Base-by-base conservation (phyloP, 2,888 invertebrate genomes). In the Andrena haemorrhoa region DNA sequence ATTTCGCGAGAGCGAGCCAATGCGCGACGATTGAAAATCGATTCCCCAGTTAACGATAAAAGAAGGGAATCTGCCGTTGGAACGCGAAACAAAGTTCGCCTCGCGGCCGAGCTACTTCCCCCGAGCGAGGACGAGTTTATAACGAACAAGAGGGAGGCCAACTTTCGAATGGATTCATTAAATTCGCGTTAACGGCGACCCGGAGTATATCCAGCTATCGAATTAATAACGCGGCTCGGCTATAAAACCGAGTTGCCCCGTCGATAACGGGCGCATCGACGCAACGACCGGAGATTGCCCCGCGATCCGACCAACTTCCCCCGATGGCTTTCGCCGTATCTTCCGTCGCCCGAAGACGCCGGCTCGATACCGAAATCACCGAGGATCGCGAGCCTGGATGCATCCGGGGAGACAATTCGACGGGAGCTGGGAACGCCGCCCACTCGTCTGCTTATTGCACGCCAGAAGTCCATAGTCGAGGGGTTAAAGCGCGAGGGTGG, bases 381-480 rank as follows among this genome's bases (percentile, higher is more conserved):
- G 8, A 29, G 60, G 20, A 63, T 41, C 41, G 41, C 35, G 56
- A 60, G 58, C 61, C 68, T 78, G 66, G 73, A 56, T 33, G 53
- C 26, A 53, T 23, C 5, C 41, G 33, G 51, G 33, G 51, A 56
- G 70, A 74, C 77, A 58, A 53, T 82, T 64, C 68, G 47, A 75
- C n/a, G 66, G 35, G 29, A 29, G 20, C 31, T 47, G 75, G 60
- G 63, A 51, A 61, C 33, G 64, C 82, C 26, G 71, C 77, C 77
- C 56, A 73, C 72, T 80, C 73, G 70, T 63, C 56, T 64, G 75
- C 84, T 84, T 82, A 80, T 75, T 60, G 73, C 63, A 58, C 56
- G 51, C 53, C 26, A 64, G 53, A 23, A 51, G 75, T 76, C 79
- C 58, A 65, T 77, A 68, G 81, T 61, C 75, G 68, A 20, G 70